These are phyloP conservation scores for Drosophila ficusphila DNA, from an alignment of 1,140 invertebrate genomes.

Conservation along the genomic window DNA sequence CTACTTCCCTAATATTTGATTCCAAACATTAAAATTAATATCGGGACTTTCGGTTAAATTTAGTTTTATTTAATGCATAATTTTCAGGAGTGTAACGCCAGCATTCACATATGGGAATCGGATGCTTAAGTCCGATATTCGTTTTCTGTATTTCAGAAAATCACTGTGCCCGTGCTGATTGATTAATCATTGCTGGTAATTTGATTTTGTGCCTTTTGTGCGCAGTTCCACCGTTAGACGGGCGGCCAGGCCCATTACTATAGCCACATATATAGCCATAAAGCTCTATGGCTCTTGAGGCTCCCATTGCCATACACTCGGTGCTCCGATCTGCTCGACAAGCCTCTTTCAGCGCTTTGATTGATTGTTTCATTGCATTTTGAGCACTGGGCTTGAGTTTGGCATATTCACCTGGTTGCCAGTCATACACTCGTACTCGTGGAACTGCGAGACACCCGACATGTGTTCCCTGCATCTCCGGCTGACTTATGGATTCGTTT, in stretches of 20 bases:
- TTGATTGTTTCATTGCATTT: constrained; percentile 81
- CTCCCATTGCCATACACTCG: not conserved
- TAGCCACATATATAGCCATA: not conserved
- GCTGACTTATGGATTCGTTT: constrained; percentile 27
- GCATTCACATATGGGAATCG: constrained; percentile 15
- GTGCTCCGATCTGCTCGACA: constrained; percentile 35
- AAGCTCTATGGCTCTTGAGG: constrained; percentile 1
- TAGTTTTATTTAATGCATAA: too few relatives aligned
- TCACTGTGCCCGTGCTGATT: constrained; percentile 61
- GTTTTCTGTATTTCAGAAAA: constrained; percentile 7
- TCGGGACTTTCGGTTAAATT: too few relatives aligned
- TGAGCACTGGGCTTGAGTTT: constrained; percentile 52
- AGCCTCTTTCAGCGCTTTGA: constrained; percentile 74
- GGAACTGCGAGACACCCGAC: constrained; percentile 51
- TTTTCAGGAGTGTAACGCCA: constrained; percentile 31
- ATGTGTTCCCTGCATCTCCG: constrained; percentile 46
- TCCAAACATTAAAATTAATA: too few relatives aligned
- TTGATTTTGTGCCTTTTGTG: constrained; percentile 79
- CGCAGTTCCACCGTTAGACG: constrained; percentile 66
- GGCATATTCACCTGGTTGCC: constrained; percentile 67
- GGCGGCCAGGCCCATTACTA: constrained; percentile 15
- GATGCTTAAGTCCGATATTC: constrained; percentile 27
- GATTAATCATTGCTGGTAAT: constrained; percentile 81
- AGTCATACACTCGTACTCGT: constrained; percentile 29
- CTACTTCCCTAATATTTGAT: too few relatives aligned